Conservation (phyloP, 2,888 invertebrate genomes). For the Cheilosia scutellata region DNA sequence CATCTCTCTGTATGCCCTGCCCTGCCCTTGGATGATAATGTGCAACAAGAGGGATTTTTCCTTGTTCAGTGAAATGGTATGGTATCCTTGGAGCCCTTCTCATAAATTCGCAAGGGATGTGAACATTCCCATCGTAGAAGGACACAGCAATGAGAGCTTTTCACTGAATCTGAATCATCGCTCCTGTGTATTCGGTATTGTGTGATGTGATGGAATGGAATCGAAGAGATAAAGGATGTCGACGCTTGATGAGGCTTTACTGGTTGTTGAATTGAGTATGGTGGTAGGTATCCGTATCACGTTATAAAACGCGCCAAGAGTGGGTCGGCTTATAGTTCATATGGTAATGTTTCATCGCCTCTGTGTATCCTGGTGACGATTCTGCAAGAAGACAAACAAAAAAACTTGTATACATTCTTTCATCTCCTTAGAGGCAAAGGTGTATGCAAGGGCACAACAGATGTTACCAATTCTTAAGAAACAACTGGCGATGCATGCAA, state of each 20-base stretch:
- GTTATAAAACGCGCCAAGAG: background rate
- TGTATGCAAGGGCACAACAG: constrained; percentile 29
- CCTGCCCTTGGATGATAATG: constrained; percentile 31
- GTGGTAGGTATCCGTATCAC: background rate
- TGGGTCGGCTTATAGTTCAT: constrained; percentile 18
- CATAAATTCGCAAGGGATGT: constrained; percentile 71
- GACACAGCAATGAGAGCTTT: constrained; percentile 1
- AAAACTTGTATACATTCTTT: background rate
- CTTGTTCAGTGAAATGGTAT: background rate
- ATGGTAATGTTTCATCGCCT: constrained; percentile 15
- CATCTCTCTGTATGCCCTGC: constrained; percentile 3
- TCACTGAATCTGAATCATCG: constrained; percentile 11
- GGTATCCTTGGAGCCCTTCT: constrained; percentile 52
- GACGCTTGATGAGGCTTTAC: constrained; percentile 33
- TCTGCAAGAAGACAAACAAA: background rate
- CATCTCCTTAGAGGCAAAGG: background rate
- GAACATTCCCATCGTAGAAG: constrained; percentile 51
- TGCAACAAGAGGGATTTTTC: constrained; percentile 52
- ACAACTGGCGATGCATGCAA: constrained; percentile 67
- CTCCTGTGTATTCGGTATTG: background rate
- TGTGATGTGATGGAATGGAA: constrained; percentile 51
- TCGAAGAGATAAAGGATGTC: constrained; percentile 46
- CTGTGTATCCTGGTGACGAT: background rate
- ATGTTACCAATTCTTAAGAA: constrained; percentile 52
- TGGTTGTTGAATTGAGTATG: background rate